These are phyloP conservation scores for Spheniscus mendiculus DNA, from an alignment of 2,113 vertebrate species.

Conservation along the genomic window DNA sequence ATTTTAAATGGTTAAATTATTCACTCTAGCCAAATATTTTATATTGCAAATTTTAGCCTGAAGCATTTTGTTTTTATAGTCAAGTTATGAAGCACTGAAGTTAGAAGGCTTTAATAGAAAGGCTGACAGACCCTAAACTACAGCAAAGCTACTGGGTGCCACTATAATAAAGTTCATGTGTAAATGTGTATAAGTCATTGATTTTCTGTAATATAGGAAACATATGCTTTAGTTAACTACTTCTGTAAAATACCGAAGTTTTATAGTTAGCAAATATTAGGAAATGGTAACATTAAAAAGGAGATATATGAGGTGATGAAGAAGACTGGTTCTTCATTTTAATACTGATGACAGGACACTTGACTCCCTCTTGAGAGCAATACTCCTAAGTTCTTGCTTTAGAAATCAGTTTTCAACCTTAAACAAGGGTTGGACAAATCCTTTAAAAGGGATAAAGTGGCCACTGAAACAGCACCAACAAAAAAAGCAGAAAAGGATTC, in stretches of 20 bases:
- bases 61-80: conserved; percentile 26
- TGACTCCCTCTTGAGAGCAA: conserved; percentile 51
- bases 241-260: conserved; percentile 65
- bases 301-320: conserved; percentile 59
- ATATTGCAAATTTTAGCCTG: conserved; percentile 18
- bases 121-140: conserved; percentile 53
- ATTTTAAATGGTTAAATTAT: conserved; percentile 11
- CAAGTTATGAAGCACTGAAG: conserved; percentile 28
- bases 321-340: conserved; percentile 63
- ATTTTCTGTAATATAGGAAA: conserved; percentile 65
- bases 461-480: conserved; percentile 1
- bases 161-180: conserved; percentile 61
- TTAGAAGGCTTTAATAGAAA: conserved; percentile 44
- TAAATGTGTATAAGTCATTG: conserved; percentile 66
- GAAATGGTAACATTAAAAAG: conserved; percentile 54
- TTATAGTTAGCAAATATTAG: conserved; percentile 58
- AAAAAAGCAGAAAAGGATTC: not conserved
- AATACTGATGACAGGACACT: conserved; percentile 67
- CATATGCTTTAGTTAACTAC: conserved; percentile 62
- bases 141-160: conserved; percentile 42
- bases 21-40: not conserved
- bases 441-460: conserved; percentile 29
- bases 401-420: conserved; percentile 41
- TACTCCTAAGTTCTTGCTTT: conserved; percentile 27
- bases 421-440: conserved; percentile 20